phyloP scores from a whole-genome alignment of 2,888 invertebrate genomes.

The Tenthredo notha region DNA sequence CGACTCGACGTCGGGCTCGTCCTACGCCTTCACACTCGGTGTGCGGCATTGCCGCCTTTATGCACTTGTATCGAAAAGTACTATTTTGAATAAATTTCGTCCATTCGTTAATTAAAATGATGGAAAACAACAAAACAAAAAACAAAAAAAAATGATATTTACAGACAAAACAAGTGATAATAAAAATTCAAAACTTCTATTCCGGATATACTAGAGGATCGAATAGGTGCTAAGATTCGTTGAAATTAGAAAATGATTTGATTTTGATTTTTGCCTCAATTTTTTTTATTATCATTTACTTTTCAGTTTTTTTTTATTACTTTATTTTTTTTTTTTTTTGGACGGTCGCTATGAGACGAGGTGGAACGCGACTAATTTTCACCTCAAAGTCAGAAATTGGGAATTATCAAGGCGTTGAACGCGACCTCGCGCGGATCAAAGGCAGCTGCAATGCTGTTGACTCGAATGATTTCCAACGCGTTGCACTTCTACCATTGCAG shows the following conservation, averaged over 20 bases:
- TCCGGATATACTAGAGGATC: too few species aligned
- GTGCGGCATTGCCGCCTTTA: too few species aligned
- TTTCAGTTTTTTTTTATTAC: not conserved
- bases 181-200: too few species aligned
- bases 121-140: too few species aligned
- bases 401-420: constrained; percentile 2
- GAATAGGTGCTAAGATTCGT: too few species aligned
- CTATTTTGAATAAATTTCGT: too few species aligned
- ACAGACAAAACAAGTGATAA: too few species aligned
- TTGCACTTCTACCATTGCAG: not conserved
- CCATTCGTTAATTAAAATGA: too few species aligned
- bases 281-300: not conserved
- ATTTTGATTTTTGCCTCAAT: not conserved
- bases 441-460: constrained; percentile 34
- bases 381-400: constrained; percentile 25
- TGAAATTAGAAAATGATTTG: not conserved
- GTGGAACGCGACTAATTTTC: constrained; percentile 2
- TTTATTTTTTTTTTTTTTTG: not conserved
- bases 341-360: not conserved
- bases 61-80: too few species aligned
- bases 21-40: too few species aligned
- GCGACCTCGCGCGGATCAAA: constrained; percentile 22
- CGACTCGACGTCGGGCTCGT: too few species aligned
- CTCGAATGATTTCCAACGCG: constrained; percentile 33
- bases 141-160: too few species aligned